Evolutionary conservation across 2,888 invertebrate species (phyloP).

Genomic region (Malthinus seriepunctatus): DNA sequence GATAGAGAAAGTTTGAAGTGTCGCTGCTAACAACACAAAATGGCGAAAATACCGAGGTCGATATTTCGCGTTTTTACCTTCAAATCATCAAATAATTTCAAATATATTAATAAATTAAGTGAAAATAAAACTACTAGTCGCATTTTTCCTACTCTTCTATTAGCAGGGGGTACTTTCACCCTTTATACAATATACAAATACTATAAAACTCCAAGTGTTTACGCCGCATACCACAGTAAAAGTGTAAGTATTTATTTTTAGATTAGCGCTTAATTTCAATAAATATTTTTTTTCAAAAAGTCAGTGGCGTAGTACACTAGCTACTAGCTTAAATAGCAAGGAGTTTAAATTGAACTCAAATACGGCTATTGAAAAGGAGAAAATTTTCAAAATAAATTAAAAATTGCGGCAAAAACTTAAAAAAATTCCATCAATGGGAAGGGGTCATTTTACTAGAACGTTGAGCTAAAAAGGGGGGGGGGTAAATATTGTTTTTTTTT

Average conservation of each 20-base stretch:
- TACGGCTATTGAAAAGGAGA: no score
- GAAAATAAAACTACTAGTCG: slow-evolving; percentile 11
- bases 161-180: slow-evolving; percentile 54
- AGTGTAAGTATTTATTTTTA: slow-evolving; percentile 50
- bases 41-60: slow-evolving; percentile 24
- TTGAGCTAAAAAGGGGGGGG: no score
- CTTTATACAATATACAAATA: slow-evolving; percentile 55
- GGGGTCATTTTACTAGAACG: no score
- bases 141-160: slow-evolving; percentile 34
- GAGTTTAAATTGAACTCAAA: no score
- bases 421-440: no score
- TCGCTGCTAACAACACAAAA: slow-evolving; percentile 19
- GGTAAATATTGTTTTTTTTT: no score
- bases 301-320: no score
- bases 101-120: slow-evolving; percentile 19
- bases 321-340: no score
- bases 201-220: slow-evolving; percentile 51
- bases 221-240: slow-evolving; percentile 60
- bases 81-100: slow-evolving; percentile 19
- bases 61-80: slow-evolving; percentile 12
- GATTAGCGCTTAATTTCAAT: background rate
- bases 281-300: no score
- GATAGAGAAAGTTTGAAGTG: slow-evolving; percentile 21
- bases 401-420: no score
- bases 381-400: no score